Base-by-base conservation (phyloP, 1,140 invertebrate species). In the Zaprionus kolodkinae region DNA sequence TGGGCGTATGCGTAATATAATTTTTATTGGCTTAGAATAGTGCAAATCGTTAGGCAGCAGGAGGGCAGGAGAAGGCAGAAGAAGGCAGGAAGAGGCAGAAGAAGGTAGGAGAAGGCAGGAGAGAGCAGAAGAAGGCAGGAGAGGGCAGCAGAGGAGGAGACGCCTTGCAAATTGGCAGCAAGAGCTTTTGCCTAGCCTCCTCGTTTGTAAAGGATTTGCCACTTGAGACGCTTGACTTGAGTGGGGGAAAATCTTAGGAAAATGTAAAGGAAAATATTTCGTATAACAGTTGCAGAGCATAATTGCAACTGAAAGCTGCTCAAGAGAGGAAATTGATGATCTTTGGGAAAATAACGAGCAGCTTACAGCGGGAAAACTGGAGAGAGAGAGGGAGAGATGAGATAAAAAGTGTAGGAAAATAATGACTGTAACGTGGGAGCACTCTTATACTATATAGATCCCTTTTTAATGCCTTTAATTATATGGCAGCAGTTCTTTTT, bases 1-100 rank as follows among this genome's bases (percentile, higher is more conserved):
- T 55, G 61, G 72, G 79, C 84, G 80, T 88, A 88, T 88, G 72
- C 73, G 84, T 88, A 88, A 87, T 87, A 84, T 88, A 80, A 80
- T 75, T 87, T 87, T 87, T 81, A 87, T 87, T 87, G 85, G 84
- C 66, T 87, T 83, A 74, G 72, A 77, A 79, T 79, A 67, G 79
- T 64, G 74, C 65, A 71, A 81, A 81, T 66, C 50, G 62, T 70
- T 73, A 65, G 54, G n/a, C 52, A 54, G 21, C 21, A 6, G 6
- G 27, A 1, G 27, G 6, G 27, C 3, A 6, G 6, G 27, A 27
- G 25, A 27, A 4, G 4, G 27, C 0, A 6, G 6, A 6, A 30
- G 3, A 30, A 6, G 6, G 27, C 3, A 6, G 6, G 27, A 27
- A 4, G 4, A 4, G 4, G 27, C 0, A 6, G 27, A 30, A 30